These are phyloP conservation scores for Thymallus thymallus DNA, from an alignment of 2,113 vertebrate species.

Conservation along the genomic window DNA sequence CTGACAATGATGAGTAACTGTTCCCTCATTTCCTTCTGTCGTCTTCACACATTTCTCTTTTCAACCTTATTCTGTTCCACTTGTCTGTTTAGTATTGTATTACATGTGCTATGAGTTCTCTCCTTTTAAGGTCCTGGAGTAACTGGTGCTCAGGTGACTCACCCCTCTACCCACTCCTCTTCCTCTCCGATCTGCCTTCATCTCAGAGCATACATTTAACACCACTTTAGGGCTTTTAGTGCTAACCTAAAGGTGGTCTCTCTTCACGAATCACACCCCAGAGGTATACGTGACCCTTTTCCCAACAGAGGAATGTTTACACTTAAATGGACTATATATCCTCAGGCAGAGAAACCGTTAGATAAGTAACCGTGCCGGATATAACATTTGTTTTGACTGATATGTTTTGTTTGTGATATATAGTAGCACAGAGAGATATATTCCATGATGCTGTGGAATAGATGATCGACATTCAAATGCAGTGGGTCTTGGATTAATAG, in stretches of 20 bases:
- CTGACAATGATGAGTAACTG: conserved; percentile 8
- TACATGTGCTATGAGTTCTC: not conserved
- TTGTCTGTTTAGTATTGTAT: not conserved
- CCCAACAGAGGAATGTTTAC: not conserved
- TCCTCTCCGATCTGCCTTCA: not conserved
- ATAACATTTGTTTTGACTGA: not conserved
- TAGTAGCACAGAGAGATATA: conserved; percentile 8
- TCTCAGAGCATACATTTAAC: conserved; percentile 3
- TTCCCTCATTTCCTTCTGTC: not conserved
- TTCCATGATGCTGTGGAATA: conserved; percentile 31
- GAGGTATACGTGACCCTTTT: not conserved
- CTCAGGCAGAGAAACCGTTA: not conserved
- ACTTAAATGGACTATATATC: not conserved
- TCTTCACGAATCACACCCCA: not conserved
- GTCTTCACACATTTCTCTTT: conserved; percentile 16
- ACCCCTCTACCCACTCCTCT: not conserved
- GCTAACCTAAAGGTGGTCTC: not conserved
- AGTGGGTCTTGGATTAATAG: conserved; percentile 35
- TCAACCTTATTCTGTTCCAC: not conserved
- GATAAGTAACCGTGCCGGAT: not conserved
- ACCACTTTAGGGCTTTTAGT: not conserved
- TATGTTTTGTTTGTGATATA: not conserved
- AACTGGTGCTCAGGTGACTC: not conserved
- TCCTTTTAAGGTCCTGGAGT: not conserved
- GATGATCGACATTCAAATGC: conserved; percentile 59